These are phyloP conservation scores for Teleopsis dalmanni DNA, from an alignment of 1,140 invertebrate species.

Conservation along the genomic window DNA sequence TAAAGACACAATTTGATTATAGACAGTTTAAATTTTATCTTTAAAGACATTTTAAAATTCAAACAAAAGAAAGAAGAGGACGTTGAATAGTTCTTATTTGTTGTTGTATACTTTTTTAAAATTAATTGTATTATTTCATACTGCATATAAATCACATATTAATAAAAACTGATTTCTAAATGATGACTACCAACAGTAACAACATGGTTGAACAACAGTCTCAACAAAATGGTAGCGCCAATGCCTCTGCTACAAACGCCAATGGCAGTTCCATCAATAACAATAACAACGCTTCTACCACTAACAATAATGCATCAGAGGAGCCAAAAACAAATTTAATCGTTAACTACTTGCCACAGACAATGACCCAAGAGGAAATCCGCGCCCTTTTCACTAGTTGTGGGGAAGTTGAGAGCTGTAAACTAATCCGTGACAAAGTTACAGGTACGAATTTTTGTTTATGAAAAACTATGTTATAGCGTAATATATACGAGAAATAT, in stretches of 20 bases:
- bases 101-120: background rate
- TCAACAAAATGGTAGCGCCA: constrained; percentile 31
- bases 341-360: constrained; percentile 98
- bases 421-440: constrained; percentile 96
- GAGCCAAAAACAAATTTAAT: constrained; percentile 98
- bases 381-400: constrained; percentile 94
- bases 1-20: background rate
- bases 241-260: constrained; percentile 14
- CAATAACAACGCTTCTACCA: constrained; percentile 37
- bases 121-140: background rate
- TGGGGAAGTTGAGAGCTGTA: constrained; percentile 98
- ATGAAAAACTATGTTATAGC: too few species aligned
- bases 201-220: constrained; percentile 30
- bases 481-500: constrained; percentile 6
- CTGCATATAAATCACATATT: background rate
- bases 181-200: constrained; percentile 14
- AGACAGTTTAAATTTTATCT: background rate
- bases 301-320: constrained; percentile 43
- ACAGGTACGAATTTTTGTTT: constrained; percentile 61
- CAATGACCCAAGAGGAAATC: constrained; percentile 99
- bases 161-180: constrained; percentile 9
- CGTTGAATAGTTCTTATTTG: background rate
- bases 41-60: too few species aligned
- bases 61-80: too few species aligned
- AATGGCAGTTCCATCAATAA: constrained; percentile 42